A percentile compares a stretch with the other conserved stretches of the same genome.
Evolutionary conservation across 2,797 vertebrate species (phyloP).

Genomic region (Hemitrygon akajei): DNA sequence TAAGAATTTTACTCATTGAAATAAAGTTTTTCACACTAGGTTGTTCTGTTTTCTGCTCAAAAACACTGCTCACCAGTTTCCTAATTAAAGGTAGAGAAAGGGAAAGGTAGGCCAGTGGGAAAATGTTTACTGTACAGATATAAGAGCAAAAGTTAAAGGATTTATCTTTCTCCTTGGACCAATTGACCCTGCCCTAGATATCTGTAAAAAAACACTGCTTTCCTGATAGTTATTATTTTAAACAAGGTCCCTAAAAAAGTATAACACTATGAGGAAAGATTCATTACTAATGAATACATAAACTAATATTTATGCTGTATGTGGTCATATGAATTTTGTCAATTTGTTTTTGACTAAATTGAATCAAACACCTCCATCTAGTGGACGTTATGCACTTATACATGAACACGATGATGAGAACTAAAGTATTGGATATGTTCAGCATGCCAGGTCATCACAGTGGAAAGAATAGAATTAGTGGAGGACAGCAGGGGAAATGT

Average conservation of each 20-base stretch:
- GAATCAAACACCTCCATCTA: constrained; percentile 32
- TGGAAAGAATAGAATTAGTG: neutral
- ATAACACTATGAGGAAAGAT: neutral
- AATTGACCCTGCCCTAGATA: neutral
- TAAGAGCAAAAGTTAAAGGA: too few relatives aligned
- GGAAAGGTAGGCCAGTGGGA: neutral
- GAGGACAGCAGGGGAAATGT: neutral
- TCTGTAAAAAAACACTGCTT: neutral
- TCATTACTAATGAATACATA: neutral
- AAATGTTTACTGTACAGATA: neutral
- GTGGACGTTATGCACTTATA: neutral
- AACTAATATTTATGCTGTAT: neutral
- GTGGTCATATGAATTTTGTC: neutral
- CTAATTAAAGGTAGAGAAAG: neutral
- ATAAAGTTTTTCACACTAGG: neutral
- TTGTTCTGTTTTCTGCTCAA: neutral
- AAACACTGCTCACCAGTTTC: neutral
- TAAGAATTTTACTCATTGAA: neutral
- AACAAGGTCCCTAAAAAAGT: neutral
- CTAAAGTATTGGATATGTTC: neutral
- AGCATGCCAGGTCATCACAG: neutral
- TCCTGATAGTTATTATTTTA: neutral
- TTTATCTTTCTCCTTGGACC: neutral
- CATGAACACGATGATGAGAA: neutral
- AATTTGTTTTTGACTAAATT: neutral